phyloP scores from a whole-genome alignment of 2,113 vertebrate genomes.

The Apeltes quadracus region DNA sequence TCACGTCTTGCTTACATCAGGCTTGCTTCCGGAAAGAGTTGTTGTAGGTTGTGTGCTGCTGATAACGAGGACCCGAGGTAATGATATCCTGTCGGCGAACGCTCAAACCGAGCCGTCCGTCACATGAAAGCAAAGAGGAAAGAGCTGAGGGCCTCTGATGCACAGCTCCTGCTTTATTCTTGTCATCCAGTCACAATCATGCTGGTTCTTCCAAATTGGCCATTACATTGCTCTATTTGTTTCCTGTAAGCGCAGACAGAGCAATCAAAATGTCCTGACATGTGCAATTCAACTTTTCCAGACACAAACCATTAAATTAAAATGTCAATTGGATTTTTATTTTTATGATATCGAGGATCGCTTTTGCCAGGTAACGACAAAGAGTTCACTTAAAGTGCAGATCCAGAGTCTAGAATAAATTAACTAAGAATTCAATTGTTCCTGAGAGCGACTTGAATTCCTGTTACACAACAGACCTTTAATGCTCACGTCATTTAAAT shows the following conservation, averaged over 20 bases:
- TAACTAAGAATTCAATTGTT: background rate
- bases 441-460: background rate
- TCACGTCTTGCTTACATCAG: conserved; percentile 39
- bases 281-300: background rate
- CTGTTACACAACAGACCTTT: background rate
- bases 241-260: background rate
- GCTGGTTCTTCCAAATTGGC: background rate
- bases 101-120: conserved; percentile 17
- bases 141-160: conserved; percentile 4
- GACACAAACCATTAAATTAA: background rate
- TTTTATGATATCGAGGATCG: background rate
- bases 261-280: background rate
- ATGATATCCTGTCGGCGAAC: conserved; percentile 17
- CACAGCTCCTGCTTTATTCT: background rate
- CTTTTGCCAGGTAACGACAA: background rate
- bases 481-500: background rate
- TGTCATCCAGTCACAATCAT: background rate
- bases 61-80: conserved; percentile 40
- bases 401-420: background rate
- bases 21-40: conserved; percentile 35
- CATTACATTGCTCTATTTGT: background rate
- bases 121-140: conserved; percentile 5
- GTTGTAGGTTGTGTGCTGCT: conserved; percentile 29
- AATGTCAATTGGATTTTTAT: background rate
- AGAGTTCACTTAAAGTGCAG: background rate